Conservation (phyloP, 2,113 vertebrate genomes). For the Pseudolaguvia tuberculata region DNA sequence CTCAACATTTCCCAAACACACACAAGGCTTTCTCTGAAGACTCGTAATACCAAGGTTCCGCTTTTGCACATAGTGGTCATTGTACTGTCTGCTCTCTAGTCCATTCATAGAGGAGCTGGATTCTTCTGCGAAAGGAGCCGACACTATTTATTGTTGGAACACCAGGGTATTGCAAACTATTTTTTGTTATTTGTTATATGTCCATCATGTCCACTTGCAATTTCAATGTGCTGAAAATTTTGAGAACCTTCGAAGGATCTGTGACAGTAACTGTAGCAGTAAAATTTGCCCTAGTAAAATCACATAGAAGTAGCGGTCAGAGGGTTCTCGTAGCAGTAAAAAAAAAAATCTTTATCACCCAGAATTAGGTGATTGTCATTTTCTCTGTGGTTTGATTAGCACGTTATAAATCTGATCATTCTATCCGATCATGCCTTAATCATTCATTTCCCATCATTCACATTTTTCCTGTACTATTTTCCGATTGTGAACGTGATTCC, state of each 20-base stretch:
- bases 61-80: neutral
- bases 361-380: conserved; percentile 48
- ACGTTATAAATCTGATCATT: neutral
- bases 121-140: conserved; percentile 15
- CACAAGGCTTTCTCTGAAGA: conserved; percentile 74
- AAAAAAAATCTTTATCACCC: conserved; percentile 36
- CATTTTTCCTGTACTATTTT: neutral
- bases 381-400: conserved; percentile 30
- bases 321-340: neutral
- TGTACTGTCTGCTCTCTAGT: neutral
- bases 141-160: neutral
- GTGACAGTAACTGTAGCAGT: neutral
- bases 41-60: conserved; percentile 53
- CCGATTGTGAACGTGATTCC: too few species aligned
- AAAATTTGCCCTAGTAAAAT: neutral
- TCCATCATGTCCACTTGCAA: neutral
- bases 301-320: neutral
- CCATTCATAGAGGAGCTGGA: conserved; percentile 19
- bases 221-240: neutral
- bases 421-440: neutral
- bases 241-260: neutral
- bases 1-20: conserved; percentile 77
- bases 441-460: neutral
- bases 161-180: neutral
- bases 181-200: conserved; percentile 11